Base-by-base conservation (phyloP, 35 echinoderm and acorn worm genomes). In the Apostichopus californicus region DNA sequence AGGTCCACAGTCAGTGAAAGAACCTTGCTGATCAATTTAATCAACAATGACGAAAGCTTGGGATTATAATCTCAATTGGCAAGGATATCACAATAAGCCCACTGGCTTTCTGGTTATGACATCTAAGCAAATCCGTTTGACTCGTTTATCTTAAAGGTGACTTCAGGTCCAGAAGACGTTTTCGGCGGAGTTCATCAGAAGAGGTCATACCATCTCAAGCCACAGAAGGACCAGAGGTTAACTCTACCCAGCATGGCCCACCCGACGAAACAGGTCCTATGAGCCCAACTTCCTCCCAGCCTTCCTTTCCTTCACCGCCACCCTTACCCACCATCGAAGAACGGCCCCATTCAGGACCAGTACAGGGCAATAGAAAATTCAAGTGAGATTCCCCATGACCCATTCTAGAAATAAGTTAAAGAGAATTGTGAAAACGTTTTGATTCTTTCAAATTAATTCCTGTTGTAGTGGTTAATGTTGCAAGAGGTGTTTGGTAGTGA, bases 321-420 rank as follows among this genome's bases (percentile, higher is more conserved):
- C 94, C 81, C 61, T 24, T 96, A 5, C 66, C 61, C 1, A 73
- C 78, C 7, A 73, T 94, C 18, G 95, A 98, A 13, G 91, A 93
- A 22, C 81, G 97, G n/a, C 97, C 97, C 7, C 94, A 81, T 80
- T 99, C 97, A 21, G 97, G 97, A 73, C 97, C 97, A 78, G 94
- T 90, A 8, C 80, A 90, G 55, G 96, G 94, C 24, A 94, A 90
- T 71, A 94, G 95, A 83, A 96, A 91, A 83, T 94, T 93, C 87
- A 93, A 96, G 94, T 96, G 72, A 86, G 92, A 93, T 7, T 6
- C n/a, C n/a, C 5, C 56, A 75, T 75, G 14, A 75, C 71, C 58
- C 7, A 60, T 60, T 2, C 0, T 61, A 9, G 12, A 5, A 61
- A 9, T 61, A 61, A 9, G 58, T 61, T 1, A 0, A 9, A 9